Conservation (phyloP, 2,797 vertebrate species). For the Rhynchonycteris naso region DNA sequence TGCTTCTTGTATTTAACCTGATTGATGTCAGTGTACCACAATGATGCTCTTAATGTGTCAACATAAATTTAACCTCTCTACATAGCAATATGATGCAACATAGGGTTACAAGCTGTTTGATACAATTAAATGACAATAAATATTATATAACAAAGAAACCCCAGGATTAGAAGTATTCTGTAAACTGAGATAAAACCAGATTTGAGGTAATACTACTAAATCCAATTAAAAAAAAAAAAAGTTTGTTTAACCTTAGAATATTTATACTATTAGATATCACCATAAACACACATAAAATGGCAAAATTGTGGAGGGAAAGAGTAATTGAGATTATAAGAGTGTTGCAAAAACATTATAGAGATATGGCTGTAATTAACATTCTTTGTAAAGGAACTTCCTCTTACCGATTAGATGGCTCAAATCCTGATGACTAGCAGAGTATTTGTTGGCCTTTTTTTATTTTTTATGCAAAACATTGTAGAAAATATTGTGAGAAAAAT, state of each 20-base stretch:
- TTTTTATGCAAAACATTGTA: neutral
- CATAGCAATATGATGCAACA: neutral
- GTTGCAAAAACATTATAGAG: neutral
- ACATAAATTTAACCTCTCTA: neutral
- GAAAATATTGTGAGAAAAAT: neutral
- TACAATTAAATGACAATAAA: neutral
- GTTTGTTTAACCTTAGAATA: neutral
- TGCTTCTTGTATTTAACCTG: too few relatives aligned
- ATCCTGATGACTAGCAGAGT: neutral
- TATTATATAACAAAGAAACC: neutral
- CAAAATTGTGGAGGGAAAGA: neutral
- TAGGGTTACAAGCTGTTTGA: neutral
- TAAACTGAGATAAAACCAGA: neutral
- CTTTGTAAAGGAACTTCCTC: neutral
- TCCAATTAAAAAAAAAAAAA: neutral
- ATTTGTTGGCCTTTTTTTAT: neutral
- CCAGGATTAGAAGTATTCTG: neutral
- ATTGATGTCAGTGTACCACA: too few relatives aligned
- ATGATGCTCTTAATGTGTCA: neutral
- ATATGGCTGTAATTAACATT: neutral
- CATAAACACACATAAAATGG: neutral
- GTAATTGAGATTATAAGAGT: neutral
- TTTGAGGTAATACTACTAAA: neutral
- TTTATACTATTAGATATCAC: neutral
- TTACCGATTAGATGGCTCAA: neutral